Percentiles rank a stretch among this genome's conserved stretches.
Evolutionary conservation across 2,113 vertebrate species (phyloP).

Genomic region (Campylomormyrus tamandua): DNA sequence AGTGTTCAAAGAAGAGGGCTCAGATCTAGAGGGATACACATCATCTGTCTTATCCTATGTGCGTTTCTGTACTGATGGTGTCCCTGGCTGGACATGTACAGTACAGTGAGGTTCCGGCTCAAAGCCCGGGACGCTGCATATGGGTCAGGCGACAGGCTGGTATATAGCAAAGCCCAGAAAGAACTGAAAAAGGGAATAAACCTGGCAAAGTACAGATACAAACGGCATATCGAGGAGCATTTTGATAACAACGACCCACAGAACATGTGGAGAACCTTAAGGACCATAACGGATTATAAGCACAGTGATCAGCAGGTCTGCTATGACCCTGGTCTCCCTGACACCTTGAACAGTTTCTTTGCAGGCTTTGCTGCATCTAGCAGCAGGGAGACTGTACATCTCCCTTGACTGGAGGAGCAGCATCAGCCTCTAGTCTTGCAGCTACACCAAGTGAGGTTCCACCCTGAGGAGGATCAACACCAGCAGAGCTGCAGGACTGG

Average conservation of each 20-base stretch:
- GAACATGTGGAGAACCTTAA: conserved; percentile 15
- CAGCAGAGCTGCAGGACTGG: conserved; percentile 3
- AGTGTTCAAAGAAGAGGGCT: too few species aligned
- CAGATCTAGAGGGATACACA: neutral
- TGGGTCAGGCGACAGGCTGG: too few species aligned
- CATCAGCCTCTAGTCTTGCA: too few species aligned
- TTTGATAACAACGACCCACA: conserved; percentile 14
- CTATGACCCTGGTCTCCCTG: neutral
- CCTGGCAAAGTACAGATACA: neutral
- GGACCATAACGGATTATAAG: conserved; percentile 12
- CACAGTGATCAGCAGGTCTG: neutral
- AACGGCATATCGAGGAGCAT: neutral
- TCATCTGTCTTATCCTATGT: too few species aligned
- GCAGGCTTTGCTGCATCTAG: conserved; percentile 1
- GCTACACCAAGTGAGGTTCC: neutral
- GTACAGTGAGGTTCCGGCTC: too few species aligned
- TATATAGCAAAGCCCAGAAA: too few species aligned
- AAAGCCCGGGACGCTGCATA: too few species aligned
- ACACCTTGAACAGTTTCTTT: conserved; percentile 22
- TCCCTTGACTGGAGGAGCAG: too few species aligned
- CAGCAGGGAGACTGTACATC: too few species aligned
- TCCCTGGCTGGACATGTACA: too few species aligned
- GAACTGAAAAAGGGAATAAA: conserved; percentile 3
- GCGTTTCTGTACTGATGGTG: too few species aligned
- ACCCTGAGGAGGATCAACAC: neutral